Conservation (phyloP, 2,888 invertebrate genomes). For the Drosophila setosimentum region DNA sequence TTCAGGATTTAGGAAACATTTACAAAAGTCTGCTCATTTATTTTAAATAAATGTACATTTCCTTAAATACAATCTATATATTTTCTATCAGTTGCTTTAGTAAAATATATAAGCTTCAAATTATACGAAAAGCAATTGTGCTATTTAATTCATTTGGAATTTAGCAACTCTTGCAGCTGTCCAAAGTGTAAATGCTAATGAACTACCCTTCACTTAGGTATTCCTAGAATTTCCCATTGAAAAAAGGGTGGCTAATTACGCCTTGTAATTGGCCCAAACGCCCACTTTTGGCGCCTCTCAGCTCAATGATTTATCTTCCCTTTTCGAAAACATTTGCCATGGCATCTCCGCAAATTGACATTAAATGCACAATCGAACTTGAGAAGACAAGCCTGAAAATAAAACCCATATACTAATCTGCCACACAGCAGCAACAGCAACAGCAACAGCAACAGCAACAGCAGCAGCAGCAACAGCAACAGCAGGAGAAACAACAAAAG, state of each 20-base stretch:
- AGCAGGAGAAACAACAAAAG: slow-evolving; percentile 1
- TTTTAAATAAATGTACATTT: background rate
- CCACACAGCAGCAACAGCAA: slow-evolving; percentile 36
- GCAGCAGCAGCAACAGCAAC: slow-evolving; percentile 4
- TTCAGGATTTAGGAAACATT: background rate
- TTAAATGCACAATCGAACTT: slow-evolving; percentile 75
- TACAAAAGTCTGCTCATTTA: background rate
- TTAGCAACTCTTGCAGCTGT: background rate
- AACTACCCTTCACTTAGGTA: background rate
- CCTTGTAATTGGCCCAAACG: slow-evolving; percentile 49
- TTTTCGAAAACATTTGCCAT: slow-evolving; percentile 47
- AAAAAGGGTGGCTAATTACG: slow-evolving; percentile 53
- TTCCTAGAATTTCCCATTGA: background rate
- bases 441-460: background rate
- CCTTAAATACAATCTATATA: background rate
- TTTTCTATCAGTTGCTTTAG: background rate
- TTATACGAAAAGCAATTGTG: background rate
- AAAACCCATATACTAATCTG: slow-evolving; percentile 66
- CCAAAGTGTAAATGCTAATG: background rate
- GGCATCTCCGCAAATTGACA: slow-evolving; percentile 61
- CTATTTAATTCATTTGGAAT: background rate
- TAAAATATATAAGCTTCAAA: background rate
- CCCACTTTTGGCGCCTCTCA: slow-evolving; percentile 4
- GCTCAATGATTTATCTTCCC: slow-evolving; percentile 65
- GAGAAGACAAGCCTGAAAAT: slow-evolving; percentile 26